Evolutionary conservation across 2,888 invertebrate genomes (phyloP).

Genomic region (Metallyticus violacea): DNA sequence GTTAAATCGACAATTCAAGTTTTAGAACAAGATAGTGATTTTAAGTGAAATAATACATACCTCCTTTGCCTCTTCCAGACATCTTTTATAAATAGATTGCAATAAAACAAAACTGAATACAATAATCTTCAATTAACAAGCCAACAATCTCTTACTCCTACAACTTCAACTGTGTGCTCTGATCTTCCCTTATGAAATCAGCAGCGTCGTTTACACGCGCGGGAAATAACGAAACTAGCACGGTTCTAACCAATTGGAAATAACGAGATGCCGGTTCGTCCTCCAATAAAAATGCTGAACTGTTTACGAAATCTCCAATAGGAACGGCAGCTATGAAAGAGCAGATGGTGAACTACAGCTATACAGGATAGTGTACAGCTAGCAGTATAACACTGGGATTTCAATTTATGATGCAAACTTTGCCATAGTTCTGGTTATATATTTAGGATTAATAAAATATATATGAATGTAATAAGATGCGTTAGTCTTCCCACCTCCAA

Average conservation of each 20-base stretch:
- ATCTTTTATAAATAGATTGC: neutral
- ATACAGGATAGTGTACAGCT: no score
- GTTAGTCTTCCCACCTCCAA: no score
- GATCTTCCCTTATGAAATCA: no score
- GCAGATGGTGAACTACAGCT: neutral
- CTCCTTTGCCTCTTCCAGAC: constrained; percentile 15
- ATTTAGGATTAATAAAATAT: no score
- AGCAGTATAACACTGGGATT: no score
- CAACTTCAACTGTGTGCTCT: no score
- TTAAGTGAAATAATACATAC: neutral
- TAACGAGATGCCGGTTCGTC: neutral
- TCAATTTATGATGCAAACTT: no score
- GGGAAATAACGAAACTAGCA: neutral
- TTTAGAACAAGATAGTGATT: neutral
- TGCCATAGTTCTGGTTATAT: no score
- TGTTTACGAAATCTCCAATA: neutral
- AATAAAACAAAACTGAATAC: neutral
- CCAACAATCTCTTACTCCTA: neutral
- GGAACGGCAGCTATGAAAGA: neutral
- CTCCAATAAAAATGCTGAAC: neutral
- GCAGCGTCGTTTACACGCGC: neutral
- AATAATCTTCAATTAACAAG: neutral
- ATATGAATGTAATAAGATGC: no score
- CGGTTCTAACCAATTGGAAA: neutral
- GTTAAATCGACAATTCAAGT: neutral